These are phyloP conservation scores for Caenorhabditis sinica DNA, from an alignment of 2,888 invertebrate genomes.

Conservation along the genomic window DNA sequence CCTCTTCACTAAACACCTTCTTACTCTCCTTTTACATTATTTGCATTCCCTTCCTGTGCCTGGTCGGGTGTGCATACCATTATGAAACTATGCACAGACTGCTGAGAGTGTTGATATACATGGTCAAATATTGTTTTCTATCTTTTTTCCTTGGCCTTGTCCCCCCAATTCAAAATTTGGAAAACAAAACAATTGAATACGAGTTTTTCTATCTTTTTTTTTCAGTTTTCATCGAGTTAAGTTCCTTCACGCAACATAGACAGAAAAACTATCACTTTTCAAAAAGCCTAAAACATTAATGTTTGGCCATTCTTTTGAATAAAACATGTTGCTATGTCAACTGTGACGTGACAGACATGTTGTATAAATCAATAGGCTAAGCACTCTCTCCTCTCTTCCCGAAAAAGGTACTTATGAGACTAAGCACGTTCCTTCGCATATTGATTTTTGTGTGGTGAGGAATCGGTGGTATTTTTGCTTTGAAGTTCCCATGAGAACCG, in stretches of 20 bases:
- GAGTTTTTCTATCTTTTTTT: not conserved
- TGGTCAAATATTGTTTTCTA: conserved; percentile 31
- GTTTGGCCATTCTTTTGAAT: not conserved
- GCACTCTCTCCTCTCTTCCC: not conserved
- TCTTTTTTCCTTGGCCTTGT: conserved; percentile 5
- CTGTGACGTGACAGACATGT: conserved; percentile 7
- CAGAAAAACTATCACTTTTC: not conserved
- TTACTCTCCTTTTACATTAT: conserved; percentile 43
- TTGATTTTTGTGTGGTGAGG: conserved; percentile 4
- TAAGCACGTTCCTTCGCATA: conserved; percentile 33
- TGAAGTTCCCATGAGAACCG: conserved; percentile 7
- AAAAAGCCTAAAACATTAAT: not conserved
- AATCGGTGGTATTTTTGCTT: not conserved
- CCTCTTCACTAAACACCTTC: conserved; percentile 51
- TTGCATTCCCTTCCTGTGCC: conserved; percentile 48
- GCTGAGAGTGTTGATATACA: conserved; percentile 13
- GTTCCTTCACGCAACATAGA: not conserved
- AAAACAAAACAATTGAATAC: not conserved
- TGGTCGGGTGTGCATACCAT: conserved; percentile 40
- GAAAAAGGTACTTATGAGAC: conserved; percentile 33
- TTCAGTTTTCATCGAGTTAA: not conserved
- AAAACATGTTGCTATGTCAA: conserved; percentile 33
- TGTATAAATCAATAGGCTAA: conserved; percentile 28
- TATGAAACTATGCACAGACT: conserved; percentile 51
- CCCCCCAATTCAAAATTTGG: not conserved